Base-by-base conservation (phyloP, 2,888 invertebrate species). In the Ferrisia virgata region DNA sequence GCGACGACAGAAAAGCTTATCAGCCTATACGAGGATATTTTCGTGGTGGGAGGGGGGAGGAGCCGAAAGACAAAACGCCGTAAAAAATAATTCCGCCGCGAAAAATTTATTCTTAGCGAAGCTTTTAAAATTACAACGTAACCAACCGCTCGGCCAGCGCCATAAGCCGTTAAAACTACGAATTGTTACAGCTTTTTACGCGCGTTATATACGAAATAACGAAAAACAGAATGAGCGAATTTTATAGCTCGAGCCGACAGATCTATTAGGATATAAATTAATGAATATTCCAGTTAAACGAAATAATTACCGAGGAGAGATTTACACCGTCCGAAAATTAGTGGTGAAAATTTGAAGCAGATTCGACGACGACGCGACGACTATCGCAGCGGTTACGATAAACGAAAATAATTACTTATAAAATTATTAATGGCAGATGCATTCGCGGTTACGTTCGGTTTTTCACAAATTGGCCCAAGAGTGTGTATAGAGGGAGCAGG, bases 211-310 rank as follows among this genome's bases (percentile, higher is more conserved):
- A 39, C 39, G 6, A 39, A 8, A 8, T 11, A 39, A 39, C n/a
- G 43, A 43, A 2, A 43, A 2, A 43, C 43, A 36, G 36, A 36
- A 47, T 18, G 47, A 18, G 18, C n/a, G 47, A 25, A 64, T 64
- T 64, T 64, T 64, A 64, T 28, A 28, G 28, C 58, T 13, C 28
- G 11, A 25, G 25, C 58, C 11, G 28, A 28, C 58, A 64, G 28
- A 64, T 28, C 58, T 64, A 64, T 64, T 64, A 64, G 58, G 58
- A 64, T 64, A 64, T 64, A 64, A 64, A 64, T 64, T 64, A 64
- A 64, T 28, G 58, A 64, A 13, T 47, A 28, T 64, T 64, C 11
- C 58, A 64, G 58, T 64, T 64, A 64, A 64, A 64, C 58, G 58
- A 64, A 64, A 64, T 64, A 64, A 64, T 64, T n/a, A 64, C 58